phyloP scores from a whole-genome alignment of 35 echinoderm and acorn worm genomes.

The Diadema setosum region DNA sequence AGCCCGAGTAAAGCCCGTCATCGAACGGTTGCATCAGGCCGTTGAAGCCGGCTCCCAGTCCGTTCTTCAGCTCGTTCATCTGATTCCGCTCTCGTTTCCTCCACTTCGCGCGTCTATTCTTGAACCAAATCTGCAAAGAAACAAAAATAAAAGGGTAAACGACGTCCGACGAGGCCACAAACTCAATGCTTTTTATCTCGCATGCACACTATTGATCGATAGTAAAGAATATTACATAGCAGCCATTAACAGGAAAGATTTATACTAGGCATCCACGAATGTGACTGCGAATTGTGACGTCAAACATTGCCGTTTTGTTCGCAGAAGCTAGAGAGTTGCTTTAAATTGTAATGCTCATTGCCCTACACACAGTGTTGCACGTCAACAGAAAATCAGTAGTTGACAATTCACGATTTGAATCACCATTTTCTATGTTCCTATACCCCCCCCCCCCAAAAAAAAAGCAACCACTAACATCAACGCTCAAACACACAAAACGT shows the following conservation, averaged over 20 bases:
- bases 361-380: no score
- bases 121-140: slow-evolving; percentile 88
- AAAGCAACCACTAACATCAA: no score
- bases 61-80: slow-evolving; percentile 92
- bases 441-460: no score
- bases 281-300: neutral
- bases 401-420: no score
- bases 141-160: slow-evolving; percentile 3
- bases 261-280: neutral
- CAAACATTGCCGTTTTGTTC: neutral
- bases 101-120: slow-evolving; percentile 97
- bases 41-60: slow-evolving; percentile 84
- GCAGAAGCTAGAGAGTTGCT: no score
- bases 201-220: neutral
- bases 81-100: slow-evolving; percentile 96
- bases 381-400: no score
- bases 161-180: no score
- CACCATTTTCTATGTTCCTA: no score
- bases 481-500: no score
- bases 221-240: neutral
- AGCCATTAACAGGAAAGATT: neutral
- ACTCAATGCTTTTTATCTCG: no score
- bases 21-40: slow-evolving; percentile 72
- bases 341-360: no score
- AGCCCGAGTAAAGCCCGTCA: slow-evolving; percentile 83